These are phyloP conservation scores for Drosophila histrio DNA, from an alignment of 2,888 invertebrate species.

Conservation along the genomic window DNA sequence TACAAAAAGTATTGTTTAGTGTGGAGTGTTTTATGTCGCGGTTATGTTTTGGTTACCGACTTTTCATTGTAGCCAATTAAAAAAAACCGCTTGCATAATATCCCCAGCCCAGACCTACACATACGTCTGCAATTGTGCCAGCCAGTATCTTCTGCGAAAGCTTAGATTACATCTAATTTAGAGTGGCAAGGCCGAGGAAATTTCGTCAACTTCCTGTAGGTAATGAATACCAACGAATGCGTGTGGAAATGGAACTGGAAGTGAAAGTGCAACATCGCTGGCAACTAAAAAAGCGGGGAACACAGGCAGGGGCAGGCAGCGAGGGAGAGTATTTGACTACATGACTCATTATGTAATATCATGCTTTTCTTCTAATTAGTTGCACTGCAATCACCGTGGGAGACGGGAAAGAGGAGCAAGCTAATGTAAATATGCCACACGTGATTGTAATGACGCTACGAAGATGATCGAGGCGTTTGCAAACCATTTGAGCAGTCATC, in stretches of 20 bases:
- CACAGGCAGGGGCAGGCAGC: background rate
- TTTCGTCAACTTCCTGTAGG: conserved; percentile 59
- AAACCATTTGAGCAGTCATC: conserved; percentile 84
- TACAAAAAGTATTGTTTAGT: conserved; percentile 1
- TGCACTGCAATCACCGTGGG: conserved; percentile 27
- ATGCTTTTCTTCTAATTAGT: conserved; percentile 13
- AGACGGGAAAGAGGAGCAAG: conserved; percentile 22
- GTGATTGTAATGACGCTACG: conserved; percentile 38
- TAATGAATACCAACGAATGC: conserved; percentile 56
- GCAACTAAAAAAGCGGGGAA: conserved; percentile 6
- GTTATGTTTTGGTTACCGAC: conserved; percentile 69
- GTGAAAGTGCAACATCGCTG: conserved; percentile 45
- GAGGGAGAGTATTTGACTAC: background rate
- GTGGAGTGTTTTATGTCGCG: conserved; percentile 22
- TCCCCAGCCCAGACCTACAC: conserved; percentile 1
- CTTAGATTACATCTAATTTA: conserved; percentile 18
- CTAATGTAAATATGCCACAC: conserved; percentile 49
- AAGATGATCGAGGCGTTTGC: conserved; percentile 84
- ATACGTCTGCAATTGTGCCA: conserved; percentile 7
- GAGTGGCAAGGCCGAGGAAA: conserved; percentile 24
- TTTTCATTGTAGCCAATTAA: conserved; percentile 69
- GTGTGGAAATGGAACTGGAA: conserved; percentile 49
- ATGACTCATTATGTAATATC: conserved; percentile 26
- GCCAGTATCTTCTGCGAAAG: conserved; percentile 43
- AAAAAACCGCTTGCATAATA: conserved; percentile 68